Evolutionary conservation across 2,888 invertebrate genomes (phyloP), one percentile per base, ranked within the genome.

Genomic region (Anagyrus pseudococci): DNA sequence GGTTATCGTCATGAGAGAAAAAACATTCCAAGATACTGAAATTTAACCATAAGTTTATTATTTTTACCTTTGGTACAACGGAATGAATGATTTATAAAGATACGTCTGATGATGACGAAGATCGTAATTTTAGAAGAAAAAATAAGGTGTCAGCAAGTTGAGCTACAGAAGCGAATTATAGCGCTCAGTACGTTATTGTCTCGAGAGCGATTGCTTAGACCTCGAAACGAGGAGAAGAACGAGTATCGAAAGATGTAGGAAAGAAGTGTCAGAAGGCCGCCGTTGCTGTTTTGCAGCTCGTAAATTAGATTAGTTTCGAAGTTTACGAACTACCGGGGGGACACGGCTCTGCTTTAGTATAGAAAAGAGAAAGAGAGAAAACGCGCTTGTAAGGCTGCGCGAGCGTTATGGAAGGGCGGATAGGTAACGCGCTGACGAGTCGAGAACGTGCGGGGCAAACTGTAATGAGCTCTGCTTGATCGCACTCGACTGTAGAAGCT

Each of bases 241-340:
- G 48, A 17, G 56, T 20, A 41, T 7, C 4, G 29, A 29, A 10
- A 29, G 29, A 29, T n/a, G 29, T 7, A 29, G 29, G 29, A 29
- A 10, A 29, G 4, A 29, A 10, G 10, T 4, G 29, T 4, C 6
- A 10, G 29, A 10, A 60, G 63, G 64, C 63, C 60, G 62, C 63
- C 62, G 68, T 70, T 66, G 71, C 70, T 72, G 71, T 76, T 76
- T 76, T 75, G 71, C 72, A 73, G 71, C 67, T 72, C 74, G 74
- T 76, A 77, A 77, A 77, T 77, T 75, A 76, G 75, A 77, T 77
- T 75, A 77, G 73, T 75, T 77, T 71, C 71, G 63, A 75, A 77
- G 74, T 75, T 75, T 74, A 75, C 72, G 71, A 67, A 71, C 67
- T 20, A 37, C 7, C 61, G 67, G 62, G 67, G 67, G 66, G 64